Conservation (phyloP, 2,888 invertebrate species). For the Dryadula phaetusa region DNA sequence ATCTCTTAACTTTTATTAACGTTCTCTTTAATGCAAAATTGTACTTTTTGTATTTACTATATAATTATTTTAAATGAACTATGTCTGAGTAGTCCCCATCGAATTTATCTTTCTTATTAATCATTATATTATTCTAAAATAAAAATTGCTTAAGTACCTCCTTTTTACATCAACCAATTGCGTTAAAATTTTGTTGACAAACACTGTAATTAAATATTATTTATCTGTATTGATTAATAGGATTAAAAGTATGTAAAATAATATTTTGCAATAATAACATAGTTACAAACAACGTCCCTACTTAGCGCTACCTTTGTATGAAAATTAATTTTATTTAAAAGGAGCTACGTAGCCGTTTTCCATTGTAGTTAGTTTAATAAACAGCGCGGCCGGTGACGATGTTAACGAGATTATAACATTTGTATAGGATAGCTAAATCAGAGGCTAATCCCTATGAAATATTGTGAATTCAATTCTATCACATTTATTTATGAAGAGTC, state of each 20-base stretch:
- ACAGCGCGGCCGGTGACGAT: conserved; percentile 49
- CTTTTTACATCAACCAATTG: too few relatives aligned
- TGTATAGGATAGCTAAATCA: conserved; percentile 65
- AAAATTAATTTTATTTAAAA: conserved; percentile 29
- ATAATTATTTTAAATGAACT: too few relatives aligned
- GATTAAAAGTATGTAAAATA: background rate
- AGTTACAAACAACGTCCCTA: conserved; percentile 11
- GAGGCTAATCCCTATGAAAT: conserved; percentile 53
- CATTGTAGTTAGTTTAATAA: conserved; percentile 57
- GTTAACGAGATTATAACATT: conserved; percentile 69
- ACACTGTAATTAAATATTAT: too few relatives aligned
- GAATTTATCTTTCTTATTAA: too few relatives aligned
- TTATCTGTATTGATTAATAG: too few relatives aligned
- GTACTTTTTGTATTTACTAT: too few relatives aligned
- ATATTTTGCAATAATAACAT: background rate
- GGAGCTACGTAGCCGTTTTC: conserved; percentile 31
- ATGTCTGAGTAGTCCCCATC: too few relatives aligned
- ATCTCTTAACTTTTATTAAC: too few relatives aligned
- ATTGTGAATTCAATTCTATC: conserved; percentile 11
- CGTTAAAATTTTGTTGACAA: too few relatives aligned
- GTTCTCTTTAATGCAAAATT: too few relatives aligned
- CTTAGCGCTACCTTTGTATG: conserved; percentile 15
- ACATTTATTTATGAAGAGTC: background rate
- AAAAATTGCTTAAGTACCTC: too few relatives aligned
- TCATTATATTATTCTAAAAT: too few relatives aligned